These are phyloP conservation scores for Drosophila littoralis DNA, from an alignment of 1,140 invertebrate species.

Conservation along the genomic window DNA sequence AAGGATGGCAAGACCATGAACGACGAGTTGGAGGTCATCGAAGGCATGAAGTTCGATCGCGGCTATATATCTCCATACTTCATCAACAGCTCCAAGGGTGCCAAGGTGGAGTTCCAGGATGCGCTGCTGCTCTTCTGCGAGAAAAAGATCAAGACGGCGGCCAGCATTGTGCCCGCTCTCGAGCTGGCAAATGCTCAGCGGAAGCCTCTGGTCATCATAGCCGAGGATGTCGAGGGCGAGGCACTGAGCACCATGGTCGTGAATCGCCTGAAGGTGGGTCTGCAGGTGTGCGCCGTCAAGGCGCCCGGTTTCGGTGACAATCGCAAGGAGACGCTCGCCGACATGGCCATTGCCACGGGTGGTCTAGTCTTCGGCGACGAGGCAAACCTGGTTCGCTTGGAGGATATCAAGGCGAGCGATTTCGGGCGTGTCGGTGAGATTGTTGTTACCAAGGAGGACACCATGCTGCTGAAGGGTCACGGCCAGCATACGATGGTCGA, in stretches of 20 bases:
- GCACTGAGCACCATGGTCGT: slow-evolving; percentile 98
- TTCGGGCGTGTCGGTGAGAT: slow-evolving; percentile 98
- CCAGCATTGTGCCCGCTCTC: slow-evolving; percentile 98
- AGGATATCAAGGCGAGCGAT: slow-evolving; percentile 95
- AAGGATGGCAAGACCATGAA: slow-evolving; percentile 99
- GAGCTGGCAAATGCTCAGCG: slow-evolving; percentile 97
- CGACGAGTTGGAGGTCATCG: slow-evolving; percentile 98
- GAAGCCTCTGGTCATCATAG: slow-evolving; percentile 97
- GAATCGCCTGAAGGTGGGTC: slow-evolving; percentile 97
- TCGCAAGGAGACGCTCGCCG: slow-evolving; percentile 96
- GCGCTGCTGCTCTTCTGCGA: slow-evolving; percentile 96
- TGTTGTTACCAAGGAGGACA: slow-evolving; percentile 99
- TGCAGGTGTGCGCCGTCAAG: slow-evolving; percentile 99
- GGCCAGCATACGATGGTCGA: slow-evolving; percentile 95
- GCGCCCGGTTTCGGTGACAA: slow-evolving; percentile 99
- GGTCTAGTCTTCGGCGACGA: slow-evolving; percentile 99
- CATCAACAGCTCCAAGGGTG: slow-evolving; percentile 98
- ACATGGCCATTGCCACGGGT: slow-evolving; percentile 99
- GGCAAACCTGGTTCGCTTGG: slow-evolving; percentile 97
- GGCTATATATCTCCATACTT: slow-evolving; percentile 99
- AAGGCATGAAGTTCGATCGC: slow-evolving; percentile 99
- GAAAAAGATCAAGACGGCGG: slow-evolving; percentile 98
- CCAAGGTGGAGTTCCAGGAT: slow-evolving; percentile 99
- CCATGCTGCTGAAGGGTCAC: slow-evolving; percentile 94
- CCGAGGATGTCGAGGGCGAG: slow-evolving; percentile 99